Conservation (phyloP, 1,140 invertebrate species). For the Bombus impatiens region DNA sequence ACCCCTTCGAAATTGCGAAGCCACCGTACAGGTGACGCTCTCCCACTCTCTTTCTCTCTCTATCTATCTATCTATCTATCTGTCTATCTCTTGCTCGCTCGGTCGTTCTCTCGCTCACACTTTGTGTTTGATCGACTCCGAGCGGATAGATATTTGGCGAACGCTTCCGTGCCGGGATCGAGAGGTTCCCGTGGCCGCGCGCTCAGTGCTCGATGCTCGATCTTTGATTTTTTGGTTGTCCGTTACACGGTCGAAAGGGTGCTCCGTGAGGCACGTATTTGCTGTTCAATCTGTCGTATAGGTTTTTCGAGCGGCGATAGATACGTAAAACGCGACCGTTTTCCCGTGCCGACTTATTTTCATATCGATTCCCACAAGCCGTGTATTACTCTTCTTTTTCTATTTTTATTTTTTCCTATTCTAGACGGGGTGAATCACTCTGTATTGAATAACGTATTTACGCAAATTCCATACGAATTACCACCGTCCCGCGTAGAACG, state of each 20-base stretch:
- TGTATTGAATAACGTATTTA: not conserved
- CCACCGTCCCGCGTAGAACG: not conserved
- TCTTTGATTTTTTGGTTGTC: conserved; percentile 15
- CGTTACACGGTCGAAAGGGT: conserved; percentile 35
- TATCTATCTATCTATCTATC: not conserved
- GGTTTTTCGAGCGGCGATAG: conserved; percentile 26
- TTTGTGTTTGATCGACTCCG: conserved; percentile 58
- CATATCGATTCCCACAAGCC: conserved; percentile 7
- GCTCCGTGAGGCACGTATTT: conserved; percentile 31
- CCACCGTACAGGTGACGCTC: conserved; percentile 62
- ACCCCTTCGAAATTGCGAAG: conserved; percentile 69
- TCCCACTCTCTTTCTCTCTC: not conserved
- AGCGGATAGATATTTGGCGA: conserved; percentile 52
- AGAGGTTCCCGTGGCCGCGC: not conserved
- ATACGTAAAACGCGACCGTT: conserved; percentile 17
- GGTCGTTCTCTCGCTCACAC: not conserved
- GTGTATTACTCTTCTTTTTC: not conserved
- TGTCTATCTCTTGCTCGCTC: not conserved
- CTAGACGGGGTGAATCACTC: not conserved
- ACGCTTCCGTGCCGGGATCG: conserved; percentile 19
- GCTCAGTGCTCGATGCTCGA: conserved; percentile 11
- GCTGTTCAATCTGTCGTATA: conserved; percentile 40
- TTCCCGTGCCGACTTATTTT: conserved; percentile 14
- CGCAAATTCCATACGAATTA: not conserved
- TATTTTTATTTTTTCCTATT: not conserved